Conservation (phyloP, 2,888 invertebrate species). For the Ophonus ardosiacus region DNA sequence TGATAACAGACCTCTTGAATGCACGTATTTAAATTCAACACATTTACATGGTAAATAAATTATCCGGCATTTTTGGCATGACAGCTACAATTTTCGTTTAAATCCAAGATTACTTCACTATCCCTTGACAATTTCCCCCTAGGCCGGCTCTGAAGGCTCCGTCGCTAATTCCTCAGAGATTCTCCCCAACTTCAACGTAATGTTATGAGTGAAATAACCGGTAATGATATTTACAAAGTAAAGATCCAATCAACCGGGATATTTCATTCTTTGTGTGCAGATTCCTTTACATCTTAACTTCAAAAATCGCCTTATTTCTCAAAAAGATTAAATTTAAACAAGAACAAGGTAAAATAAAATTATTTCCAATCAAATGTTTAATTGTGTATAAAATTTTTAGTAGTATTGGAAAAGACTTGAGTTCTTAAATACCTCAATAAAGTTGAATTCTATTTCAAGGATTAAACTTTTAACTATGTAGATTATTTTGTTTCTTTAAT, state of each 20-base stretch:
- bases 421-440: background rate
- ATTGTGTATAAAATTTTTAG: background rate
- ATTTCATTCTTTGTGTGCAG: slow-evolving; percentile 44
- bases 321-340: slow-evolving; percentile 26
- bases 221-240: slow-evolving; percentile 63
- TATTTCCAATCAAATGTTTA: background rate
- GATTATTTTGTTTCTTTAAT: slow-evolving; percentile 18
- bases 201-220: slow-evolving; percentile 57
- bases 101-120: slow-evolving; percentile 35
- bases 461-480: slow-evolving; percentile 4
- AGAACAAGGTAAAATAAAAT: background rate
- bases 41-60: slow-evolving; percentile 25
- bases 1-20: slow-evolving; percentile 10
- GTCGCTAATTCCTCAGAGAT: slow-evolving; percentile 55
- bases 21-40: slow-evolving; percentile 10
- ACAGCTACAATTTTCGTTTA: slow-evolving; percentile 39
- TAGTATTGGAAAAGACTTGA: background rate
- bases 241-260: slow-evolving; percentile 52
- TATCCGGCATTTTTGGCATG: slow-evolving; percentile 33
- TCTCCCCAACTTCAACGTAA: slow-evolving; percentile 46
- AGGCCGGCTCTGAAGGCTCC: slow-evolving; percentile 17
- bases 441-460: background rate
- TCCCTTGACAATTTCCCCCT: slow-evolving; percentile 35
- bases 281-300: slow-evolving; percentile 26
- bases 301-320: slow-evolving; percentile 17